Percentiles rank a stretch among this genome's conserved stretches.
Conservation (phyloP, 2,113 vertebrate species). For the Plecotus auritus region DNA sequence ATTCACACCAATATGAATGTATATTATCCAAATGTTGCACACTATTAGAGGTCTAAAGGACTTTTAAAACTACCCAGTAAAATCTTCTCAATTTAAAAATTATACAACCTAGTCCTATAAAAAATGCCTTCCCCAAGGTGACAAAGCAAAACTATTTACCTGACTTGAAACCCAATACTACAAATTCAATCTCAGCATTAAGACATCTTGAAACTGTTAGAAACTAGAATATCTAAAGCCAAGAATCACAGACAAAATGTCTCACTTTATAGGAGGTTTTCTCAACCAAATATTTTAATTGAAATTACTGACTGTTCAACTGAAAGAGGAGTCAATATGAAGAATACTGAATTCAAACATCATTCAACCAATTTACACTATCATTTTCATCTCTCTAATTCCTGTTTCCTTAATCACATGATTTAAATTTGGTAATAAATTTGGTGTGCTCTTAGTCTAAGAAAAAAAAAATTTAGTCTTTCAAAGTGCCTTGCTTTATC, state of each 20-base stretch:
- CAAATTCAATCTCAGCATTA: background rate
- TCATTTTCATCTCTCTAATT: slow-evolving; percentile 4
- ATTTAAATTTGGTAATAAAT: background rate
- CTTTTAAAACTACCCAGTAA: background rate
- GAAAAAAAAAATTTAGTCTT: slow-evolving; percentile 10
- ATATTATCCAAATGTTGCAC: background rate
- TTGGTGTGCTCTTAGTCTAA: background rate
- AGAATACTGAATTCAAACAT: slow-evolving; percentile 6
- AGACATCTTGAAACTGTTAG: background rate
- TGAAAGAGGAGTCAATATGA: background rate
- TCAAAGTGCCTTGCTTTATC: slow-evolving; percentile 15
- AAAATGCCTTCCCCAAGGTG: background rate
- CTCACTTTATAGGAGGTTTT: background rate
- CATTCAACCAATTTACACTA: background rate
- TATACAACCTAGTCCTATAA: background rate
- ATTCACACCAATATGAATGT: background rate
- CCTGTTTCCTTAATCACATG: background rate
- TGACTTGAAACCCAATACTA: background rate
- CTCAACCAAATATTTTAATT: background rate
- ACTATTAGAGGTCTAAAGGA: background rate
- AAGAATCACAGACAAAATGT: background rate
- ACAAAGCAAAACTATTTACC: background rate
- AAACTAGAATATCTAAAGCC: background rate
- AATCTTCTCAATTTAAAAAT: slow-evolving; percentile 6
- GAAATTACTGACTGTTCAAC: slow-evolving; percentile 4